Base-by-base conservation (phyloP, 2,888 invertebrate species). In the Nemurella pictetii region DNA sequence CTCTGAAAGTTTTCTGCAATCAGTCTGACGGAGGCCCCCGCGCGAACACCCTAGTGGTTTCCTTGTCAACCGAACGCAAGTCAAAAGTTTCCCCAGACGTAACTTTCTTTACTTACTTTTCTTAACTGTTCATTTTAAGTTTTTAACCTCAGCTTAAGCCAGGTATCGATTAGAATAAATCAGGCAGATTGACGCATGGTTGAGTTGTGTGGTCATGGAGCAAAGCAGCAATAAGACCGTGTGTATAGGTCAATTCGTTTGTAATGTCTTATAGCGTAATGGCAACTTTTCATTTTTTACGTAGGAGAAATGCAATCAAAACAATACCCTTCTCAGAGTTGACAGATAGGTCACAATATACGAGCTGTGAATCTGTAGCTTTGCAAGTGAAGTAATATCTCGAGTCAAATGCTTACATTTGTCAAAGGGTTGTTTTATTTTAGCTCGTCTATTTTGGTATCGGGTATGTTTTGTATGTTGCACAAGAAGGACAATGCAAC, bases 1-100 rank as follows among this genome's bases (percentile, higher is more conserved):
- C 80, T 36, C 80, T 81, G 35, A 81, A 81, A 81, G 80, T 81
- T 81, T 81, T 36, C 32, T 81, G 80, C 80, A 81, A 81, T 81
- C 80, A 81, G 80, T 81, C 80, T 81, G 80, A 81, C 80, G 36
- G 32, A 81, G 35, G 75, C 75, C 75, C n/a, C 26, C 75, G 35
- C 80, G 80, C 26, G 80, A 81, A 81, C 80, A 81, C 80, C 80
- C 80, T 27, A 30, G 36, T 36, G 80, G 80, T 81, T 75, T 75
- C 36, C 35, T 26, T 35, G 80, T 81, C 80, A 81, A 30, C 80
- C 80, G 36, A 81, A 30, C 80, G 80, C 80, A 35, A 32, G 80
- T 30, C 75, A 75, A 75, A 75, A 75, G 75, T 75, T 75, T 75
- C 28, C 15, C 12, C 28, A 27, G 28, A 28, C 27, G 75, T 4